phyloP scores from a whole-genome alignment of 1,140 invertebrate genomes.

The Anoplolepis gracilipes region DNA sequence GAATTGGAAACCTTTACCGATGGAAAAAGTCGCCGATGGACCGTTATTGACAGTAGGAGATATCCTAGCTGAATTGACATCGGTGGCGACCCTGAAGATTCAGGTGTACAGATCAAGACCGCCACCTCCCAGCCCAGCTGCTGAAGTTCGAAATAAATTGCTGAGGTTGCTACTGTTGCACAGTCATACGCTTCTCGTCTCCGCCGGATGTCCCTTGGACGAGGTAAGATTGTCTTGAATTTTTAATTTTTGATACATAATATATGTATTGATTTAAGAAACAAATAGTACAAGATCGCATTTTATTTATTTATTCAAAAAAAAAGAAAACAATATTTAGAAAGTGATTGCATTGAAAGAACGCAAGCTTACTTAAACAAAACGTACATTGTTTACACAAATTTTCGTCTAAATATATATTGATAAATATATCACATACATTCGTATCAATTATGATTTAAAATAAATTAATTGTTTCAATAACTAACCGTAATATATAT shows the following conservation, averaged over 20 bases:
- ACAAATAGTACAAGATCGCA: background rate
- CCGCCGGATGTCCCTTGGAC: conserved; percentile 96
- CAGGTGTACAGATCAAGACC: conserved; percentile 93
- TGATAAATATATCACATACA: background rate
- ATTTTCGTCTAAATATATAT: background rate
- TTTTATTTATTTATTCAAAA: background rate
- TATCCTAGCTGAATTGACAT: conserved; percentile 96
- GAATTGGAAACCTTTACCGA: conserved; percentile 96
- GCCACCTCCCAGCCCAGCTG: conserved; percentile 88
- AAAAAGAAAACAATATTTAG: background rate
- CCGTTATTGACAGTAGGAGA: conserved; percentile 95
- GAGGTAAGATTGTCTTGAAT: conserved; percentile 88
- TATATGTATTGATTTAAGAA: background rate
- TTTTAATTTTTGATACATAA: background rate
- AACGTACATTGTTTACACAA: background rate
- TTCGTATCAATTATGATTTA: background rate
- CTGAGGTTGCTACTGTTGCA: conserved; percentile 94
- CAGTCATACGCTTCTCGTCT: conserved; percentile 93
- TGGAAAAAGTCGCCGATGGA: conserved; percentile 96
- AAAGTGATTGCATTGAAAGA: background rate
- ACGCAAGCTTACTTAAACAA: background rate
- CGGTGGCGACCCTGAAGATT: conserved; percentile 95
- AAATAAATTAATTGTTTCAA: background rate
- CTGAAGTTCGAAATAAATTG: conserved; percentile 97
- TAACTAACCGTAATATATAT: too few species aligned